Evolutionary conservation across 2,113 vertebrate species (phyloP).

Genomic region (Ibidorhyncha struthersii): DNA sequence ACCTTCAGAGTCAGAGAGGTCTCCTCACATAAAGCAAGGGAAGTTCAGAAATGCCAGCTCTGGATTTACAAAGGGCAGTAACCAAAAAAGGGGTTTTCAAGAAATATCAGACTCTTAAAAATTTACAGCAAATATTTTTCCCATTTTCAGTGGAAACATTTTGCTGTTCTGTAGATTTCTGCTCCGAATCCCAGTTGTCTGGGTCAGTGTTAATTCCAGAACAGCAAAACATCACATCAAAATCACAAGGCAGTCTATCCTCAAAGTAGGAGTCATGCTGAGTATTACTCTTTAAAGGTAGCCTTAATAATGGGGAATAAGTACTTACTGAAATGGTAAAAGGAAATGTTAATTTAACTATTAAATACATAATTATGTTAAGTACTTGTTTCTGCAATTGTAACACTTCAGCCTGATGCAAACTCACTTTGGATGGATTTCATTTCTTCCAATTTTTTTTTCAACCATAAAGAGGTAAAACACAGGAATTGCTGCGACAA

Average conservation of each 20-base stretch:
- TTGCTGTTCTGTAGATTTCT: neutral
- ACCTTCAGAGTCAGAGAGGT: neutral
- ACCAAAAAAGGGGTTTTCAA: neutral
- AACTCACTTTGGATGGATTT: conserved; percentile 28
- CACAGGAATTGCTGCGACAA: neutral
- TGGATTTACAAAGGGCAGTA: neutral
- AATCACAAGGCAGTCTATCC: neutral
- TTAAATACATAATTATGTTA: conserved; percentile 57
- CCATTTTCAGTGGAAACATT: neutral
- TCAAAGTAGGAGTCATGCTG: conserved; percentile 25
- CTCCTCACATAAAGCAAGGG: neutral
- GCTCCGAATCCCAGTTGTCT: neutral
- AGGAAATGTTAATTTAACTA: conserved; percentile 65
- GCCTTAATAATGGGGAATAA: conserved; percentile 28
- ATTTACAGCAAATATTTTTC: neutral
- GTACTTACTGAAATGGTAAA: conserved; percentile 50
- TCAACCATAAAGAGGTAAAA: neutral
- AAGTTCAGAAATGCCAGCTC: neutral
- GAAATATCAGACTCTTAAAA: neutral
- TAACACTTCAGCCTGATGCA: conserved; percentile 48
- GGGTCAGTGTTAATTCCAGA: conserved; percentile 24
- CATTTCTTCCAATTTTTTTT: neutral
- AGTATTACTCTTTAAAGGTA: conserved; percentile 33
- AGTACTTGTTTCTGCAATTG: conserved; percentile 61
- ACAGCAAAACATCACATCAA: neutral